Base-by-base conservation (phyloP, 2,888 invertebrate genomes). In the Physocephala rufipes region DNA sequence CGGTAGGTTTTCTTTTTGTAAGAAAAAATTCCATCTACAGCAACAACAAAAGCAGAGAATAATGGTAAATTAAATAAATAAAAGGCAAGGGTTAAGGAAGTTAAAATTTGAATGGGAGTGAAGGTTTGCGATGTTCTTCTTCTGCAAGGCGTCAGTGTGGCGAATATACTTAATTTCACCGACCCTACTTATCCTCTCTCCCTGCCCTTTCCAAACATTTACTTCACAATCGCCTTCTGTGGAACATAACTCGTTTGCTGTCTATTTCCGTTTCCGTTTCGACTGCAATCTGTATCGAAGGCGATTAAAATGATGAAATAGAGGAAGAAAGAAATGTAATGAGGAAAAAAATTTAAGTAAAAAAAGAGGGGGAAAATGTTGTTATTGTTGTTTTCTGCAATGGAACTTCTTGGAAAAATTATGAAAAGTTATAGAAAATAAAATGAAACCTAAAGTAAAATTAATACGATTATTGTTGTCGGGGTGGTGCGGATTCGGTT, bases 201-300 rank as follows among this genome's bases (percentile, higher is more conserved):
- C 36, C 63, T 13, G 12, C 43, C 1, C 26, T 16, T n/a, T 45
- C 12, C 16, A 43, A 21, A 9, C 62, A 3, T n/a, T n/a, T n/a
- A n/a, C 36, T 36, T 9, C 36, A 9, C 36, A 36, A 36, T 9
- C 36, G 36, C 36, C 36, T 36, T 4, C 36, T 36, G 36, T 4
- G 9, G 16, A 43, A 47, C 43, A 58, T 67, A 45, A 3, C 26
- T 36, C 68, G 68, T 68, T 63, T 58, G 45, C 65, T 43, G 61
- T 65, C 51, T 30, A 59, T 69, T 70, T 73, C 73, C 73, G 73
- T 63, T 73, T 73, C 71, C 73, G 69, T 73, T 64, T 67, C 51
- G 36, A 51, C 30, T 67, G 9, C 36, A 9, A 36, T 36, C 36
- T 61, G 67, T 71, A 73, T 73, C 73, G 73, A 73, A 73, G 73